These are phyloP conservation scores for Theodoxus fluviatilis DNA, from an alignment of 2,888 invertebrate genomes.

Conservation along the genomic window DNA sequence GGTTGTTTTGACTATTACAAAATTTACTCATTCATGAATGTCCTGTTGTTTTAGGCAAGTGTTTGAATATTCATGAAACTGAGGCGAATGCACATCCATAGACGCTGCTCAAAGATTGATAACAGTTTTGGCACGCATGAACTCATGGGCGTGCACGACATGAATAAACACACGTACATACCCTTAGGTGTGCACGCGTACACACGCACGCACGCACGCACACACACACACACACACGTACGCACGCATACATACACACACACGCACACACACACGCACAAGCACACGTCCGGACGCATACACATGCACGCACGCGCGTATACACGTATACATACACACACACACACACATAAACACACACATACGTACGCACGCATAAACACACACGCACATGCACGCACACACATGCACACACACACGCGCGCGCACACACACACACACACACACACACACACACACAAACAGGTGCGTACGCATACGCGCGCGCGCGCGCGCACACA, in stretches of 20 bases:
- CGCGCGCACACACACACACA: conserved; percentile 19
- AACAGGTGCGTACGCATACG: not conserved
- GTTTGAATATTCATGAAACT: too few relatives aligned
- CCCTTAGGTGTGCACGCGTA: not conserved
- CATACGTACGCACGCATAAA: conserved; percentile 3
- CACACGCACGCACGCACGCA: not conserved
- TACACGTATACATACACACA: not conserved
- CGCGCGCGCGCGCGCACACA: not conserved
- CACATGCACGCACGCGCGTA: not conserved
- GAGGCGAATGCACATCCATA: too few relatives aligned
- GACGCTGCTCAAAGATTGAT: too few relatives aligned
- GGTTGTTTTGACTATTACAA: too few relatives aligned
- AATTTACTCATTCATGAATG: too few relatives aligned
- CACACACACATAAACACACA: conserved; percentile 16
- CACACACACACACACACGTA: not conserved
- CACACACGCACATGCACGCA: conserved; percentile 20
- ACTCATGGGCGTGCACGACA: not conserved
- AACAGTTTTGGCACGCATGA: too few relatives aligned
- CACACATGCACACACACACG: conserved; percentile 8
- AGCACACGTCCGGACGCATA: not conserved
- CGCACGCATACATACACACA: not conserved
- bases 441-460: conserved; percentile 17
- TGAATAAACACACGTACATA: not conserved
- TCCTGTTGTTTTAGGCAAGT: too few relatives aligned
- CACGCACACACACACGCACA: not conserved